Base-by-base conservation (phyloP, 2,113 vertebrate genomes). In the Pagrus major region DNA sequence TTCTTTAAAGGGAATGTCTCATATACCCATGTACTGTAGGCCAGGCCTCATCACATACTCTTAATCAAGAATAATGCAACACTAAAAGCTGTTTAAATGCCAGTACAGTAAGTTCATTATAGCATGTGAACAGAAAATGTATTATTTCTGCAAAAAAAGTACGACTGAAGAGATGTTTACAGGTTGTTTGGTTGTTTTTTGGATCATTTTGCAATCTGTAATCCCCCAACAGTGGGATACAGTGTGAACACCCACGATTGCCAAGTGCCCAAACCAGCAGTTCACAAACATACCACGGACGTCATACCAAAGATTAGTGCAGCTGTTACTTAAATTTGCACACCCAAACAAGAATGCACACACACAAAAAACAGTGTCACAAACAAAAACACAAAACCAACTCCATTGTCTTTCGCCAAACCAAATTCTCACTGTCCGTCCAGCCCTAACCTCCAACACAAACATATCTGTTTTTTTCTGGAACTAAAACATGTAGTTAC, bases 361-460 rank as follows among this genome's bases (percentile, higher is more conserved):
- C 14, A 55, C 20, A 35, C 6, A 35, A 10, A 69, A 58, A 58
- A 61, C 25, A 58, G 49, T 65, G 37, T 41, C n/a, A 63, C 39
- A 55, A 63, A 33, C 23, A 42, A 71, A 69, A 47, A 55, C 52
- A 74, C 15, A 41, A 59, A 69, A 67, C 4, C 8, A 66, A 35
- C 18, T 44, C 14, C 20, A 27, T 16, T 81, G 74, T 71, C 35
- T 52, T n/a, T 9, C 37, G 31, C 3, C 35, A 55, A 65, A 71
- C 11, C 2, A 65, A 33, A 25, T 23, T 76, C 12, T 56, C 15
- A 60, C 51, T 21, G 42, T 71, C 23, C 11, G 6, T 49, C 1
- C 39, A 54, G 60, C 21, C 21, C 39, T 56, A 23, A 80, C 21
- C 16, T 42, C n/a, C 0, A 21, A 29, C 14, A 35, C 8, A 70